A percentile compares a stretch with the other conserved stretches of the same genome.
Evolutionary conservation across 1,140 invertebrate genomes (phyloP).

Genomic region (Luehdorfia chinensis): DNA sequence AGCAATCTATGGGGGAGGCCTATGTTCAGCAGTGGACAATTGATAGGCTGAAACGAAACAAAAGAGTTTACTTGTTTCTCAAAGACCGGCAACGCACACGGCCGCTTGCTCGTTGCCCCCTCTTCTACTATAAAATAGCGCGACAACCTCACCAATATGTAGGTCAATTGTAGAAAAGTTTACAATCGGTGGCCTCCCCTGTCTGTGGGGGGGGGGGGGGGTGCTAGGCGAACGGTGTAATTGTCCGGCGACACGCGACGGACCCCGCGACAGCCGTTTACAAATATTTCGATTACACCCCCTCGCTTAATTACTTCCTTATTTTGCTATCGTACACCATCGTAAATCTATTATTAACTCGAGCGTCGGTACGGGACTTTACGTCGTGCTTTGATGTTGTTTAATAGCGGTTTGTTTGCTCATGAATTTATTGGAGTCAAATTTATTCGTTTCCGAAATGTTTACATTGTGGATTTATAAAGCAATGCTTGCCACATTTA

Average conservation of each 20-base stretch:
- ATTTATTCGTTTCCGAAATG: slow-evolving; percentile 10
- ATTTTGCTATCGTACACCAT: slow-evolving; percentile 20
- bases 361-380: background rate
- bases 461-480: slow-evolving; percentile 9
- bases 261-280: slow-evolving; percentile 44
- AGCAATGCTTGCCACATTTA: background rate
- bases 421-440: slow-evolving; percentile 11
- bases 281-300: slow-evolving; percentile 64
- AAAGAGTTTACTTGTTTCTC: too few species aligned
- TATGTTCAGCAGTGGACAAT: too few species aligned
- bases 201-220: background rate
- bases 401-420: slow-evolving; percentile 14
- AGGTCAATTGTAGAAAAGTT: slow-evolving; percentile 14
- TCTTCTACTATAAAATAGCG: too few species aligned
- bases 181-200: slow-evolving; percentile 5
- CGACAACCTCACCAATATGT: too few species aligned
- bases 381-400: slow-evolving; percentile 10
- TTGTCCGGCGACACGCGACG: slow-evolving; percentile 48
- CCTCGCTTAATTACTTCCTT: slow-evolving; percentile 42
- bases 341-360: slow-evolving; percentile 17
- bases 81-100: too few species aligned
- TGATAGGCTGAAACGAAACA: too few species aligned
- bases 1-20: too few species aligned
- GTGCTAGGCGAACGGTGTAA: slow-evolving; percentile 35
- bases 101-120: too few species aligned